Base-by-base conservation (phyloP, 2,888 invertebrate species). In the Carpatolechia fugitivella region DNA sequence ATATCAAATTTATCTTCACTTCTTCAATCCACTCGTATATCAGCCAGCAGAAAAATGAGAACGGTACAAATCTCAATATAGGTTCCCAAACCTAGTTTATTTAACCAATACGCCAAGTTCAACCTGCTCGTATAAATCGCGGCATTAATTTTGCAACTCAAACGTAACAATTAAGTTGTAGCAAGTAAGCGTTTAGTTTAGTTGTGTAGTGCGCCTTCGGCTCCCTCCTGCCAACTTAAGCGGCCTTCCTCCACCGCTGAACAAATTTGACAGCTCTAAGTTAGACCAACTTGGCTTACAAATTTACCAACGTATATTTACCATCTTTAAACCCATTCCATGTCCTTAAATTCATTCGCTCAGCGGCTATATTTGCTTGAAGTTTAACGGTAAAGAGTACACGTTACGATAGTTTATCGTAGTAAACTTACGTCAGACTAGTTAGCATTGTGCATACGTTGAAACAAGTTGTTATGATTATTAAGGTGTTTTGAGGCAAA, bases 261-360 rank as follows among this genome's bases (percentile, higher is more conserved):
- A 88, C 89, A 89, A 89, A 89, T 90, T 88, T 90, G 90, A 89
- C 89, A 88, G 90, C 87, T 84, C 76, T 72, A 85, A 88, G 79
- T 89, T 88, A 82, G 80, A 72, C 77, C 72, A 85, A 88, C 85
- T 87, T 87, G 80, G 78, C 76, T 79, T 76, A 80, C 76, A 78
- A 70, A 72, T 72, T 69, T 69, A 70, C 80, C 75, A 81, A 76
- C 57, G 70, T 82, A 64, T 55, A 56, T 58, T 56, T 65, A 59
- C 62, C 52, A 31, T 46, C 53, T 30, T 50, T 30, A 55, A 60
- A 65, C 52, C 16, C 31, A 31, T 3, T 16, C 41, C 14, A 14
- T 2, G 1, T 1, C 11, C 16, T n/a, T 35, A 51, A 29, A 10
- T 13, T 5, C 11, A 16, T 7, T 1, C 4, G 0, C 29, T 10